Evolutionary conservation across 1,140 invertebrate genomes (phyloP), one percentile per base, ranked within the genome.

Genomic region (Oncopeltus fasciatus): DNA sequence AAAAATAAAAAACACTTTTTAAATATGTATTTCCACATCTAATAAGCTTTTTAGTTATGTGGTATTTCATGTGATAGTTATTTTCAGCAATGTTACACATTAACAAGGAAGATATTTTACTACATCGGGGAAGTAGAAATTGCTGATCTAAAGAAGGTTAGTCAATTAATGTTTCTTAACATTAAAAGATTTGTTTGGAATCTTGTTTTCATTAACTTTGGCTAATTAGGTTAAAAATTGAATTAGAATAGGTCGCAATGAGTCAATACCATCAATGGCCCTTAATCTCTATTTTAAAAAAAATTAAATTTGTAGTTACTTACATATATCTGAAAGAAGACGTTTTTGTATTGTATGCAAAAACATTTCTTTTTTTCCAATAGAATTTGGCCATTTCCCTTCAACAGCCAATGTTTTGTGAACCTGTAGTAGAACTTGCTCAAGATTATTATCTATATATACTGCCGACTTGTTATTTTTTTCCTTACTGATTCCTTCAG

Each of bases 291-390:
- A 46, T 1, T 46, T 56, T 29, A 24, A 26, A 18, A 56, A 27
- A 2, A 12, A 14, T 2, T 1, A 26, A 56, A 27, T 4, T 12
- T 26, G 8, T 24, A 46, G 9, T 27, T 29, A 43, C 53, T 57
- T 28, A 62, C 61, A 62, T 44, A 62, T 62, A 21, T 62, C 31
- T 24, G 26, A 57, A 9, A 62, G 21, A 27, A 62, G 33, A 14
- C 33, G 33, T 31, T 57, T 57, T 20, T 62, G 61, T 16, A 62
- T 33, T 16, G 14, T 18, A 46, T 62, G 18, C 26, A 62, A 53
- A 29, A 44, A 62, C 12, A 44, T 51, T 26, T 43, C 26, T 53
- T 62, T 62, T 24, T 46, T 18, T 38, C 57, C 51, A 2, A 62
- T 57, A 26, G 61, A 33, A 24, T 43, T 31, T 8, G 33, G 26